Conservation (phyloP, 2,888 invertebrate genomes). For the Pseudococcus viburni region DNA sequence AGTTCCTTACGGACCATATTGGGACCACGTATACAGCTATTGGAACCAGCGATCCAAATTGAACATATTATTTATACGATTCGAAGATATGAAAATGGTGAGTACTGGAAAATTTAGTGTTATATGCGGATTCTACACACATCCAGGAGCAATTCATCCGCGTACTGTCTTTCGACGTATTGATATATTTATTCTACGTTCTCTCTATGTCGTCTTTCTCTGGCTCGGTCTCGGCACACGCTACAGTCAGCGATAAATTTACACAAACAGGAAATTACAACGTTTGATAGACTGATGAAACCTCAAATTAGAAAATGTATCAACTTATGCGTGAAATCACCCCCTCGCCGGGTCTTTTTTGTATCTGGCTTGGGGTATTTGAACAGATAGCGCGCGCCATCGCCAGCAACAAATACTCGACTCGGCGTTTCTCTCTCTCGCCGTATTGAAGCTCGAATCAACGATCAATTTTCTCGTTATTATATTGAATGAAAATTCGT, state of each 20-base stretch:
- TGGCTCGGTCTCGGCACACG: background rate
- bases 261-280: slow-evolving; percentile 42
- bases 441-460: background rate
- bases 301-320: slow-evolving; percentile 47
- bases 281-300: slow-evolving; percentile 42
- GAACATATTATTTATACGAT: slow-evolving; percentile 20
- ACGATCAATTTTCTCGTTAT: slow-evolving; percentile 47
- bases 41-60: slow-evolving; percentile 35
- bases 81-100: slow-evolving; percentile 49
- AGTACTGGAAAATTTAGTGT: background rate
- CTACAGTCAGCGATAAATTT: slow-evolving; percentile 21
- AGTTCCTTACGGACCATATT: slow-evolving; percentile 27
- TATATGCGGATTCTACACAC: background rate
- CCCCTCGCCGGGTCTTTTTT: slow-evolving; percentile 14
- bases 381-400: slow-evolving; percentile 28
- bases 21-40: background rate
- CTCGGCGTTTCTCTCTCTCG: background rate
- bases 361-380: background rate
- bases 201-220: background rate
- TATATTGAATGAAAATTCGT: slow-evolving; percentile 47
- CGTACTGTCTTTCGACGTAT: background rate
- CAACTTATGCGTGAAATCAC: slow-evolving; percentile 36
- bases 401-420: slow-evolving; percentile 3
- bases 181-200: background rate
- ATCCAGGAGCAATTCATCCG: background rate